A percentile compares a stretch with the other conserved stretches of the same genome.
phyloP scores from a whole-genome alignment of 2,888 invertebrate genomes.

The Acanthosepion pharaonis region DNA sequence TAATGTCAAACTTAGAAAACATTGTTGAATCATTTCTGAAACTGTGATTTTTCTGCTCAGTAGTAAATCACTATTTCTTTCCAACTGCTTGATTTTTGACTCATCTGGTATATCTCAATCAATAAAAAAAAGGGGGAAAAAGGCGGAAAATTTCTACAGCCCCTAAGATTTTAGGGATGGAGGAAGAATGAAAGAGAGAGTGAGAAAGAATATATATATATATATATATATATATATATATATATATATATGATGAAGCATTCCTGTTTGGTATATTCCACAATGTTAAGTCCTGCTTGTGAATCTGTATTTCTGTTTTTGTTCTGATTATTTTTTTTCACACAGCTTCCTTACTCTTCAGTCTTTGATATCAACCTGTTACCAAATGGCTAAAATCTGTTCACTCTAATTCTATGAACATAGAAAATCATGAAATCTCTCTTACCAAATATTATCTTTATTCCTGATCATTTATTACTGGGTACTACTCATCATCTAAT shows the following conservation, averaged over 20 bases:
- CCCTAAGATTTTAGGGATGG: not conserved
- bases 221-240: not conserved
- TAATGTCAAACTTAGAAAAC: no score
- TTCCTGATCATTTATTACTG: not conserved
- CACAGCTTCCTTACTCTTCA: not conserved
- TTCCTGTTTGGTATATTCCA: not conserved
- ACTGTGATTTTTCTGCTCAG: no score
- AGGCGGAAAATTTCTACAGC: not conserved
- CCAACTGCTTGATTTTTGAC: not conserved
- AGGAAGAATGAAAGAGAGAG: not conserved
- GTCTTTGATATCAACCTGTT: not conserved
- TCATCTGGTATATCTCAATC: not conserved
- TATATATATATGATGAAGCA: not conserved
- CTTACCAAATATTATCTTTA: not conserved
- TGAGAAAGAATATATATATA: not conserved
- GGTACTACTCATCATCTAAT: not conserved
- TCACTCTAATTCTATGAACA: not conserved
- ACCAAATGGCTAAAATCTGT: not conserved
- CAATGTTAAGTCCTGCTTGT: not conserved
- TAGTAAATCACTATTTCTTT: not conserved
- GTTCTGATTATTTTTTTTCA: not conserved
- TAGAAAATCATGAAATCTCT: not conserved
- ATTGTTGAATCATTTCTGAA: no score
- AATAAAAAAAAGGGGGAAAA: not conserved
- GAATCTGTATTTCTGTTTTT: not conserved